A percentile compares a stretch with the other conserved stretches of the same genome.
These are phyloP conservation scores for Endotricha flammealis DNA, from an alignment of 2,888 invertebrate genomes.

Conservation along the genomic window DNA sequence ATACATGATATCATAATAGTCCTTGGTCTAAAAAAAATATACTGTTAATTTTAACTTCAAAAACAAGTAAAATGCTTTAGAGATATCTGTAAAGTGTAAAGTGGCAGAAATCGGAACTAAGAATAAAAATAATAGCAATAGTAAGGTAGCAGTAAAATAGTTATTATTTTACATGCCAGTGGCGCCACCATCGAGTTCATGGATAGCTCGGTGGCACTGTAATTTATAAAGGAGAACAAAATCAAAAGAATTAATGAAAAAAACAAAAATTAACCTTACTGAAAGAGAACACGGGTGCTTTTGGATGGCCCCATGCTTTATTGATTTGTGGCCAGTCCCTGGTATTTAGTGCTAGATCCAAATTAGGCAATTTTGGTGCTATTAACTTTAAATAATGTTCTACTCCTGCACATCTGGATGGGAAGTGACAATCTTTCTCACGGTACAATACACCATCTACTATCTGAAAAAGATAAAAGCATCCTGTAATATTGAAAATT, in stretches of 20 bases:
- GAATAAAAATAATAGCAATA: no score
- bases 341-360: slow-evolving; percentile 92
- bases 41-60: no score
- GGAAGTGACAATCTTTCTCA: slow-evolving; percentile 92
- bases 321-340: slow-evolving; percentile 95
- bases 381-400: slow-evolving; percentile 90
- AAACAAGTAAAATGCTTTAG: no score
- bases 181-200: no score
- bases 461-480: slow-evolving; percentile 83
- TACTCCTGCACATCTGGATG: slow-evolving; percentile 92
- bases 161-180: no score
- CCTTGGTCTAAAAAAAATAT: slow-evolving; percentile 72
- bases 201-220: no score
- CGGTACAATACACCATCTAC: slow-evolving; percentile 88
- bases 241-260: no score
- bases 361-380: slow-evolving; percentile 84
- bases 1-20: slow-evolving; percentile 94
- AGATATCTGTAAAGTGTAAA: no score
- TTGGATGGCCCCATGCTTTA: slow-evolving; percentile 74
- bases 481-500: no score
- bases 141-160: no score
- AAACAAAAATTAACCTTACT: slow-evolving; percentile 83
- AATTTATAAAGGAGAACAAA: no score
- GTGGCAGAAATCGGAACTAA: no score
- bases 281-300: slow-evolving; percentile 95